Base-by-base conservation (phyloP, 1,140 invertebrate genomes). In the Aporrectodea caliginosa region DNA sequence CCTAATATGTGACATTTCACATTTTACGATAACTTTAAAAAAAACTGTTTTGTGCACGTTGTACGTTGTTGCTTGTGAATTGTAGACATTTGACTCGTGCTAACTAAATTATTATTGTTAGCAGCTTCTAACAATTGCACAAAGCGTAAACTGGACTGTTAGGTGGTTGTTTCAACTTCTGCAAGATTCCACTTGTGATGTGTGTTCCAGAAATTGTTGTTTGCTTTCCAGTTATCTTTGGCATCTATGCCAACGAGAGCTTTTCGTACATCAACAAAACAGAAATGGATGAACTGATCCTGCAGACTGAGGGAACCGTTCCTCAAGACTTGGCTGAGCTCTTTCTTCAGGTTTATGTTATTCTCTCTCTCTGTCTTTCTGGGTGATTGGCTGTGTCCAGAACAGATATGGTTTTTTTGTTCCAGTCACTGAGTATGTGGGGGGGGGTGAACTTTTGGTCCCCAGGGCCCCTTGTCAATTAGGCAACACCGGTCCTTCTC, bases 231-330 rank as follows among this genome's bases (percentile, higher is more conserved):
- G 94, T 95, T 88, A 89, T 95, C 35, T 95, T 94, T 91, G 93
- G 92, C 58, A 88, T 95, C n/a, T 95, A 95, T 88, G 92, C 92
- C 73, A 94, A 93, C 84, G 94, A 95, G 83, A 90, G 90, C 82
- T 92, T 92, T 72, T 91, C 90, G n/a, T 91, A 92, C 84, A 92
- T 95, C 35, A 89, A 91, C 70, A 92, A 92, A 85, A 91, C 91
- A 82, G 93, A 95, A 78, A 93, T 95, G 87, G 90, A 93, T 16
- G 89, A 90, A 81, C 90, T 92, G 29, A 88, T 94, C 0, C 91
- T 92, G 78, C 88, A 88, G 12, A 89, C 89, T 78, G 91, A 91
- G 84, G 88, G 87, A 70, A 88, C 89, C 73, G 85, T 90, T 68
- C 88, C 89, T 16, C 87, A 89, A 35, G 85, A 86, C 33, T 81